A percentile compares a stretch with the other conserved stretches of the same genome.
phyloP scores from a whole-genome alignment of 2,797 vertebrate species.

The Coendou prehensilis region DNA sequence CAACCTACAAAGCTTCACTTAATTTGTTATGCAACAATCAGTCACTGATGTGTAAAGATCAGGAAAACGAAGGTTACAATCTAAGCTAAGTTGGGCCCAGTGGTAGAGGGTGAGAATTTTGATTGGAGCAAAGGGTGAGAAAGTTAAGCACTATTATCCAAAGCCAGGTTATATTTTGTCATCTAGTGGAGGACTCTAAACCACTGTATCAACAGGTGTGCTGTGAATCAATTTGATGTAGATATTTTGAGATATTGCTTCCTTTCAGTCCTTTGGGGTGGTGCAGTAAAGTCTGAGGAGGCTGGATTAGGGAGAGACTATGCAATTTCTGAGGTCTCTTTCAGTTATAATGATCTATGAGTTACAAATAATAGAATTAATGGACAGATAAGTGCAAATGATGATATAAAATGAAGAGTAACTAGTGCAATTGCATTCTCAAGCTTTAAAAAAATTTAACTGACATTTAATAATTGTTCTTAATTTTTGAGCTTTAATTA shows the following conservation, averaged over 20 bases:
- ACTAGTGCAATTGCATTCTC: not conserved
- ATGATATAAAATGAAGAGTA: not conserved
- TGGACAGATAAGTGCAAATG: not conserved
- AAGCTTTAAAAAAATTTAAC: not conserved
- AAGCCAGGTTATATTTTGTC: not conserved
- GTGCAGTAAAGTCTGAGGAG: not conserved
- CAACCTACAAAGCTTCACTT: not conserved
- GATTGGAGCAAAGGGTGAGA: not conserved
- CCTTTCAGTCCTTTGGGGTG: not conserved
- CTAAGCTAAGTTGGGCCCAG: not conserved
- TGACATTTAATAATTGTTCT: not conserved
- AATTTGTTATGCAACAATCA: not conserved
- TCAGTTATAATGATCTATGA: not conserved
- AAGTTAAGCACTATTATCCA: not conserved
- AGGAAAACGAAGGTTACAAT: not conserved
- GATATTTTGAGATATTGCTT: not conserved
- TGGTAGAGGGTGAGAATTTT: not conserved
- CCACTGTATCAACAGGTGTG: not conserved
- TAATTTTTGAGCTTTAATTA: constrained; percentile 34
- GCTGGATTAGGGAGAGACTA: not conserved
- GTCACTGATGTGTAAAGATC: not conserved
- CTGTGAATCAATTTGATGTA: not conserved
- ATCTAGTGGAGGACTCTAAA: not conserved
- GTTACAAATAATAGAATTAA: not conserved
- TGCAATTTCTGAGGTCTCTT: not conserved